Evolutionary conservation across 2,113 vertebrate species (phyloP).

Genomic region (Salvelinus sp.): DNA sequence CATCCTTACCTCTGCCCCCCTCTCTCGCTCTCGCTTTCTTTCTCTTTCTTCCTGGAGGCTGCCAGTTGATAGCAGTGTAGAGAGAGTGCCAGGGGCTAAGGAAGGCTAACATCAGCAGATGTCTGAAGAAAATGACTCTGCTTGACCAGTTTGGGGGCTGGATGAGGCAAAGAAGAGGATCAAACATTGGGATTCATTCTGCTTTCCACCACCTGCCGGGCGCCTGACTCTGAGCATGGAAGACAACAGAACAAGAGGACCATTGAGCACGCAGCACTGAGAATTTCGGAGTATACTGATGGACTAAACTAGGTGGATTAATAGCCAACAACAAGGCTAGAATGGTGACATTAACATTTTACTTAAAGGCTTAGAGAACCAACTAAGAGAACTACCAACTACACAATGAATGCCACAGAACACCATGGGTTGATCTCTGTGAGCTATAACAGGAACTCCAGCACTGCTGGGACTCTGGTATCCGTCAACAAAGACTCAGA

Average conservation of each 20-base stretch:
- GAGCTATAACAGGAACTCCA: constrained; percentile 76
- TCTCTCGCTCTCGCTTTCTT: not conserved
- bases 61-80: not conserved
- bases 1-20: not conserved
- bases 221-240: not conserved
- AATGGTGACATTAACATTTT: not conserved
- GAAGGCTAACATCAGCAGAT: constrained; percentile 5
- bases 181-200: not conserved
- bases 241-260: not conserved
- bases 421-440: constrained; percentile 62
- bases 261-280: too few relatives aligned
- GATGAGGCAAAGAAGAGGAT: not conserved
- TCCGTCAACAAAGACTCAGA: constrained; percentile 58
- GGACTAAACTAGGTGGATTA: too few relatives aligned
- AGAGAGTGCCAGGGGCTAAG: not conserved
- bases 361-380: not conserved
- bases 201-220: not conserved
- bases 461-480: not conserved
- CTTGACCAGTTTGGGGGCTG: not conserved
- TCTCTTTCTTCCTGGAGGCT: not conserved
- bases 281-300: too few relatives aligned
- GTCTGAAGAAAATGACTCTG: not conserved
- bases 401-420: constrained; percentile 79
- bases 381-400: not conserved
- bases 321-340: not conserved